A percentile compares a stretch with the other conserved stretches of the same genome.
Conservation (phyloP, 2,888 invertebrate species). For the Agriotes lineatus region DNA sequence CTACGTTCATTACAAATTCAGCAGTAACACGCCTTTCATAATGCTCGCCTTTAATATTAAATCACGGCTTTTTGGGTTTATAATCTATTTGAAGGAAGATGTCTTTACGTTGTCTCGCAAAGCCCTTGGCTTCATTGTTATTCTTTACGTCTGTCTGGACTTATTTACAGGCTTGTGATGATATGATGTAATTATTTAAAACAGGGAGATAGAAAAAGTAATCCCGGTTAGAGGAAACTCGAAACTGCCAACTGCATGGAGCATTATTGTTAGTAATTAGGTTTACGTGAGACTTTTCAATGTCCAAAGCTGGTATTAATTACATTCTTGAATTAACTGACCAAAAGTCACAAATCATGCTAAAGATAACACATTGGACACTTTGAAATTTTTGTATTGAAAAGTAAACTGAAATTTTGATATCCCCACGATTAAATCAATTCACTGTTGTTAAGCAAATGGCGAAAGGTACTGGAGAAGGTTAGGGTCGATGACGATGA, state of each 20-base stretch:
- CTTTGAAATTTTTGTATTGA: no score
- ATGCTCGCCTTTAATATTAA: conserved; percentile 43
- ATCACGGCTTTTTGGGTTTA: conserved; percentile 39
- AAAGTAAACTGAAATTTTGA: no score
- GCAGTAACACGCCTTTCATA: conserved; percentile 37
- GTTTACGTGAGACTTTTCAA: not conserved
- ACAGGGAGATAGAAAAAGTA: conserved; percentile 21
- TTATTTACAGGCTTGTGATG: conserved; percentile 33
- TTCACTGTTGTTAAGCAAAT: no score
- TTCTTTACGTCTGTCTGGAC: conserved; percentile 37
- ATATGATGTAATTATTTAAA: conserved; percentile 25
- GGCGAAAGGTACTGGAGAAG: no score
- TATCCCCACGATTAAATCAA: no score
- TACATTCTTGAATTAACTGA: no score
- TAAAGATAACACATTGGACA: no score
- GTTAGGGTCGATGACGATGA: no score
- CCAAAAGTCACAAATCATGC: no score
- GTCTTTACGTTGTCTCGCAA: conserved; percentile 31
- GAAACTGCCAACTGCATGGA: conserved; percentile 6
- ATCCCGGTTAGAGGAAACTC: not conserved
- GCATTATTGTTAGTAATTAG: conserved; percentile 6
- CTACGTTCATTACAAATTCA: conserved; percentile 36
- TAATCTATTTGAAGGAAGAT: conserved; percentile 38
- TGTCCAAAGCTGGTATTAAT: no score
- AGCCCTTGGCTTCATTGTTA: conserved; percentile 37